phyloP scores from a whole-genome alignment of 2,113 vertebrate species.

The Hydrochoerus hydrochaeris region DNA sequence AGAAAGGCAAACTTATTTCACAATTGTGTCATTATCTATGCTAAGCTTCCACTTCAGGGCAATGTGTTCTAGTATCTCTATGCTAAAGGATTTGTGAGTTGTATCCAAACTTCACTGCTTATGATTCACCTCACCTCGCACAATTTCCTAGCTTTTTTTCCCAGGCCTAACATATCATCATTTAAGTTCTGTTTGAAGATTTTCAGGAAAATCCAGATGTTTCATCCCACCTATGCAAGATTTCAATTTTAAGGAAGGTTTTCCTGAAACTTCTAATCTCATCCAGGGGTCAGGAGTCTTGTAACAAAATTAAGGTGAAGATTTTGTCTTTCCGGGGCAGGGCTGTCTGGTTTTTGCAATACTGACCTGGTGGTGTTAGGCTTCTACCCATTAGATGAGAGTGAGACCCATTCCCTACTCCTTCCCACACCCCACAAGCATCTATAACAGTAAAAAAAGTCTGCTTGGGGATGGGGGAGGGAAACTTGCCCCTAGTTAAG shows the following conservation, averaged over 20 bases:
- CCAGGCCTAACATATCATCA: not conserved
- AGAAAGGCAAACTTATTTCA: not conserved
- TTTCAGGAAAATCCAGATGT: not conserved
- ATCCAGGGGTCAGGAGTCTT: not conserved
- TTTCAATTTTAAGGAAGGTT: not conserved
- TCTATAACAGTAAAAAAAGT: not conserved
- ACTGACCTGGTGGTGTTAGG: not conserved
- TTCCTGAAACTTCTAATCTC: not conserved
- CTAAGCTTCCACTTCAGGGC: not conserved
- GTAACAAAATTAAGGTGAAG: not conserved
- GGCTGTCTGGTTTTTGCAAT: not conserved
- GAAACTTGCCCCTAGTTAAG: not conserved
- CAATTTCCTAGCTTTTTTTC: not conserved
- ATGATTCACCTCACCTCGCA: not conserved
- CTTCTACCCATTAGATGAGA: not conserved
- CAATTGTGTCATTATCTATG: not conserved
- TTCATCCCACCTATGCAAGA: not conserved
- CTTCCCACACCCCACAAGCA: rapidly evolving
- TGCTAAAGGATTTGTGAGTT: not conserved
- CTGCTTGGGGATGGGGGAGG: not conserved
- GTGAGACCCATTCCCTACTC: rapidly evolving
- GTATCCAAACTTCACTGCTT: not conserved
- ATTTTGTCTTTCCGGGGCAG: not conserved
- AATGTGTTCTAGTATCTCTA: not conserved
- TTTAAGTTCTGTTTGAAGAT: not conserved